Base-by-base conservation (phyloP, 2,113 vertebrate genomes). In the Odontesthes bonariensis region DNA sequence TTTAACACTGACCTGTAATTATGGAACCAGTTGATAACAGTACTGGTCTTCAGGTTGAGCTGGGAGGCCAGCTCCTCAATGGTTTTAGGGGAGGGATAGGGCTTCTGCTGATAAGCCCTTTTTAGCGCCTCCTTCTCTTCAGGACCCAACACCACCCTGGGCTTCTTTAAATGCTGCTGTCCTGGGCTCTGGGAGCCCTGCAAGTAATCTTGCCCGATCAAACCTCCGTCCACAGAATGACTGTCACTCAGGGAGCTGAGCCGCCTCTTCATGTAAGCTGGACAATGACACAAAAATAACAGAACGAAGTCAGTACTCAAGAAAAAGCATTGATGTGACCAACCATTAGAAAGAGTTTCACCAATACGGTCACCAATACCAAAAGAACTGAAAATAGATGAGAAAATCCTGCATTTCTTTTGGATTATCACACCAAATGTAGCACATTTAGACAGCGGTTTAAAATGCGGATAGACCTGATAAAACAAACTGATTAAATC, bases 21-120 rank as follows among this genome's bases (percentile, higher is more conserved):
- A 89, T 99, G 98, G 92, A 99, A 99, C 98, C 98, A 99, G 93
- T 99, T 99, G 94, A 98, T 98, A 88, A 99, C 98, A 0, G 98
- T 99, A 93, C 98, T 99, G 95, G 97, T 98, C 94, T 98, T 99
- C 91, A 99, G 93, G 93, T 97, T 96, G 87, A 99, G 98, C 94
- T 99, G 97, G 47, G 96, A 97, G 83, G 98, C 97, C 22, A 99
- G 96, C 88, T 99, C 98, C 92, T 99, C 98, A 60, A 99, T 98
- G 91, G 98, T 99, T 95, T 98, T 98, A 61, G 94, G 94, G 12
- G 94, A 99, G 76, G 98, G 98, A 89, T 99, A 99, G 90, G 98
- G 98, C 94, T 94, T 98, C 95, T 99, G 96, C 94, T 99, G 97
- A 92, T 99, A 99, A 22, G 93, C 94, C 63, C 62, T 89, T 65